Base-by-base conservation (phyloP, 2,113 vertebrate species). In the Trichomycterus rosablanca region DNA sequence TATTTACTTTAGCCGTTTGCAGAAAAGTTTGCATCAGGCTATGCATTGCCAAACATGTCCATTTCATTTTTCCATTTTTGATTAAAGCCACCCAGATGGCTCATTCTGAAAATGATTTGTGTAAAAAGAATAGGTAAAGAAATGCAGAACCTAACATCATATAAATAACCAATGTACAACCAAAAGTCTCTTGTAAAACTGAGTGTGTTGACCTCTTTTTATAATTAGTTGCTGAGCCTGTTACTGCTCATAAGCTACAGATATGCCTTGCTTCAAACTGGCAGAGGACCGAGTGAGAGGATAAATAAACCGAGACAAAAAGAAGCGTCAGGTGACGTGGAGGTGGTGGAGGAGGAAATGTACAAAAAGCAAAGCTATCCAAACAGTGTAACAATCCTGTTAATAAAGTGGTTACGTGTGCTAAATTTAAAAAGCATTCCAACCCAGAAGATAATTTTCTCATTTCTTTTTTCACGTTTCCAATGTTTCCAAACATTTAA, bases 211-310 rank as follows among this genome's bases (percentile, higher is more conserved):
- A 16, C 66, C 45, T 66, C 57, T 45, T 55, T 71, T 63, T 63
- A 59, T 59, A 72, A 67, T 63, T 67, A 63, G 64, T 34, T 48
- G 16, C 58, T 20, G 49, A 52, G 65, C 56, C 50, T 16, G 65
- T 53, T 30, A 18, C 56, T 16, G 43, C 34, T 56, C 23, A 28
- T 56, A 49, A 51, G 63, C 59, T 56, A 28, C 44, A 50, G 63
- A 45, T 51, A 66, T 54, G 63, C 69, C 65, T 63, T 67, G 56
- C 65, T 68, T 69, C 61, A 62, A 42, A 48, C 26, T 65, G 54
- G 61, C 54, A 59, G 46, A 48, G 50, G 48, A 45, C 40, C 45
- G 16, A 42, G 30, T 50, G 43, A 11, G n/a, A 49, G 20, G 32
- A 42, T 39, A 23, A 55, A 46, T 46, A 55, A 37, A n/a, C n/a